Evolutionary conservation across 2,888 invertebrate species (phyloP).

Genomic region (Trichogramma dendrolimi): DNA sequence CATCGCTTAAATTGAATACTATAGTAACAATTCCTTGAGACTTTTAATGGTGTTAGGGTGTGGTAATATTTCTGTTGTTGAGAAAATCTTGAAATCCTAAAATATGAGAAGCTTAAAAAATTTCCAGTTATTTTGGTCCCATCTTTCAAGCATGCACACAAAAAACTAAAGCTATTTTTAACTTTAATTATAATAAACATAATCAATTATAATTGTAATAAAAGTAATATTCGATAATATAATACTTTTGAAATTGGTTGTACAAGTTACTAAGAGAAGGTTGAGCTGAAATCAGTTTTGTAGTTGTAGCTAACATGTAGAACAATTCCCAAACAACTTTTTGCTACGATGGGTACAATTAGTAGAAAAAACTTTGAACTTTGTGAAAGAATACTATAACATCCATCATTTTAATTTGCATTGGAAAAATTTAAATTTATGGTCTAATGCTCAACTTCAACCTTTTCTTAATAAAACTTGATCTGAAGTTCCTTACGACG

Average conservation of each 20-base stretch:
- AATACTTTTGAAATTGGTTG: no score
- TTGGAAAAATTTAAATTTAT: neutral
- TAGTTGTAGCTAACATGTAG: no score
- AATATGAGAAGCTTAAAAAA: constrained; percentile 15
- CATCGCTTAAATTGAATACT: no score
- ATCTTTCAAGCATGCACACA: constrained; percentile 11
- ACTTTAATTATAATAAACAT: constrained; percentile 3
- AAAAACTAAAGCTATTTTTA: neutral
- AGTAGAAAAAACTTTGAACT: no score
- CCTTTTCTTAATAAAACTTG: constrained; percentile 2
- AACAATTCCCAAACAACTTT: no score
- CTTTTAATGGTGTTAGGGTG: constrained; percentile 6
- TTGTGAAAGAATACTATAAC: no score
- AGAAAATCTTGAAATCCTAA: constrained; percentile 19
- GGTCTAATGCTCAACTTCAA: neutral
- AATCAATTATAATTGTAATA: neutral
- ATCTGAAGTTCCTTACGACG: constrained; percentile 36
- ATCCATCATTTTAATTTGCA: no score
- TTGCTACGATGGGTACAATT: no score
- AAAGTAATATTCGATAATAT: neutral
- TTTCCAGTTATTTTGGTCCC: constrained; percentile 14
- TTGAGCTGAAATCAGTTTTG: no score
- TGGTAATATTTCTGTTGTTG: constrained; percentile 19
- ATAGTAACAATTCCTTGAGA: constrained; percentile 1
- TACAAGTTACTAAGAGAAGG: no score